A percentile compares a stretch with the other conserved stretches of the same genome.
These are phyloP conservation scores for Platyscelio sp. DNA, from an alignment of 2,888 invertebrate genomes.

Conservation along the genomic window DNA sequence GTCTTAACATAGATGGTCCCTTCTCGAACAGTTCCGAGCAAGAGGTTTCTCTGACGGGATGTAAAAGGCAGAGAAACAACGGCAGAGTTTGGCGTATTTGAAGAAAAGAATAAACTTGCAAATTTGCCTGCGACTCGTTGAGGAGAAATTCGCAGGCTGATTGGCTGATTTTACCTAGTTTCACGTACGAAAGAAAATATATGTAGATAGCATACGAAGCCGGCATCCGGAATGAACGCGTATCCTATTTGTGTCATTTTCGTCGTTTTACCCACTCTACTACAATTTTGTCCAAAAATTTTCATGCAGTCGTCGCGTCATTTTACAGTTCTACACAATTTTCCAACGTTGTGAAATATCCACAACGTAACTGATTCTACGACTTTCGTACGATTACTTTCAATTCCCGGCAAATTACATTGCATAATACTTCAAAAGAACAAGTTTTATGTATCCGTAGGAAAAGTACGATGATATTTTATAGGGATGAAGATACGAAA, in stretches of 20 bases:
- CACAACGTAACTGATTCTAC: slow-evolving; percentile 59
- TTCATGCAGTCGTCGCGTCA: slow-evolving; percentile 61
- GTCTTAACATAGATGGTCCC: no score
- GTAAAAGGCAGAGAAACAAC: slow-evolving; percentile 54
- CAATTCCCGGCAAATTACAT: slow-evolving; percentile 63
- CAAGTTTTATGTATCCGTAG: slow-evolving; percentile 26
- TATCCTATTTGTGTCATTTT: slow-evolving; percentile 68
- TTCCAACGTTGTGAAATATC: slow-evolving; percentile 52
- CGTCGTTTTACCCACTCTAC: slow-evolving; percentile 51
- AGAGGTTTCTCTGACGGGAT: slow-evolving; percentile 26
- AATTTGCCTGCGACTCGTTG: slow-evolving; percentile 64
- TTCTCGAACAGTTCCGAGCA: no score
- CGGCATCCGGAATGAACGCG: slow-evolving; percentile 73
- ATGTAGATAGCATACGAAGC: slow-evolving; percentile 73
- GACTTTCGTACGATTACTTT: slow-evolving; percentile 66
- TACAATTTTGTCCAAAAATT: slow-evolving; percentile 65
- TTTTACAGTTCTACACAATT: slow-evolving; percentile 49
- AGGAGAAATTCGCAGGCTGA: slow-evolving; percentile 68
- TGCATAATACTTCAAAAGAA: slow-evolving; percentile 49
- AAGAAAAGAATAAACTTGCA: slow-evolving; percentile 66
- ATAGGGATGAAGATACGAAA: slow-evolving; percentile 44
- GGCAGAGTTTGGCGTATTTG: slow-evolving; percentile 63
- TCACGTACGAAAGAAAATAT: slow-evolving; percentile 73
- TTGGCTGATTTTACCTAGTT: slow-evolving; percentile 72
- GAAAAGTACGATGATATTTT: slow-evolving; percentile 49